Base-by-base conservation (phyloP, 2,113 vertebrate genomes). In the Furnarius figulus region DNA sequence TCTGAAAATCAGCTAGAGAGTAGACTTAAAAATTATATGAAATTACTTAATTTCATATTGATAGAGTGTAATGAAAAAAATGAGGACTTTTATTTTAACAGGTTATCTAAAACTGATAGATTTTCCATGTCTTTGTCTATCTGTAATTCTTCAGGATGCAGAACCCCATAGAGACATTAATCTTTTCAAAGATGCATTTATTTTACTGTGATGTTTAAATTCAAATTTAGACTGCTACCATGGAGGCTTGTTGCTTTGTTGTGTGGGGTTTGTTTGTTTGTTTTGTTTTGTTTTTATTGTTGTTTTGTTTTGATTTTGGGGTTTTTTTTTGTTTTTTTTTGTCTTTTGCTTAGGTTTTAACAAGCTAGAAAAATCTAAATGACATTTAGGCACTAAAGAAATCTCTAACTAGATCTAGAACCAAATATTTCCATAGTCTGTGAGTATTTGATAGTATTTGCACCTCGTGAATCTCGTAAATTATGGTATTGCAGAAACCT, bases 391-490 rank as follows among this genome's bases (percentile, higher is more conserved):
- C 28, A n/a, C 7, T 44, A 74, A 87, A 58, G 0, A 31, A 63
- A 44, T 30, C 4, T 77, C 27, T 47, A 21, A 39, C 16, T 27
- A 3, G 14, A 25, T 44, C 16, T 42, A 78, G 39, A 84, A 74
- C 0, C 24, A 86, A 68, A 35, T 23, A 46, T 63, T 89, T 74
- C 12, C 18, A 35, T 14, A 55, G 33, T 5, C 5, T 33, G 1
- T 33, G 25, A 66, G 4, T 19, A 3, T 71, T 37, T 59, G 7
- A 40, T 7, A 74, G 23, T 27, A 39, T 5, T 59, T 42, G 6
- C 2, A n/a, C 6, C 7, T 77, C 89, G 35, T 89, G 73, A 94
- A 95, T 63, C 61, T 93, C 96, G 55, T 68, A 93, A 95, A 95
- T 59, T 7, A 92, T 44, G 85, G 44, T 52, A 67, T 88, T 93